phyloP scores from a whole-genome alignment of 2,113 vertebrate genomes.

The Entomyzon cyanotis region DNA sequence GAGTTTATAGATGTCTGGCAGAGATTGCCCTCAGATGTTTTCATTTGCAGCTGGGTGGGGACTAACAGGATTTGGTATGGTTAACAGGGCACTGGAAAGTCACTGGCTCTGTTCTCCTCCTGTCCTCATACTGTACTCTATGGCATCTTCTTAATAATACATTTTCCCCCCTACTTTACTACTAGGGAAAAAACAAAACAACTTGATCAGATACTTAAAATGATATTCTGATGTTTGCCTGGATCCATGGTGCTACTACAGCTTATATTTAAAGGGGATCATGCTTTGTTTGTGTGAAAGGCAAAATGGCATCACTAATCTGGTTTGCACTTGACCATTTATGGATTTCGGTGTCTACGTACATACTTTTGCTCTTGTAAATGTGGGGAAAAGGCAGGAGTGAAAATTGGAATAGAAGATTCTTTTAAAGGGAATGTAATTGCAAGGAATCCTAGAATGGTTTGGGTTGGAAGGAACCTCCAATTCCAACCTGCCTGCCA shows the following conservation, averaged over 20 bases:
- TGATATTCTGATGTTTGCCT: neutral
- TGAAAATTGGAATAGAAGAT: neutral
- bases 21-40: neutral
- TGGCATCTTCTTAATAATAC: neutral
- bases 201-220: neutral
- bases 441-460: neutral
- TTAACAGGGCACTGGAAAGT: neutral
- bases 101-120: neutral
- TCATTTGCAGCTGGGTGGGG: neutral
- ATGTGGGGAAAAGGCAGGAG: accelerated
- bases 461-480: neutral
- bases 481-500: accelerated
- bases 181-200: neutral
- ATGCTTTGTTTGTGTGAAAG: neutral
- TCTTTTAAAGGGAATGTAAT: neutral
- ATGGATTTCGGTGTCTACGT: neutral
- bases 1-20: neutral
- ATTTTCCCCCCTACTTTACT: neutral
- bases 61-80: neutral
- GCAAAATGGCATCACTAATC: neutral
- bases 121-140: neutral
- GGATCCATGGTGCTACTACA: neutral
- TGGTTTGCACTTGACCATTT: neutral
- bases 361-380: neutral
- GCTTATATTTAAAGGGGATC: neutral